Evolutionary conservation across 2,888 invertebrate genomes (phyloP).

Genomic region (Drosophila differens): DNA sequence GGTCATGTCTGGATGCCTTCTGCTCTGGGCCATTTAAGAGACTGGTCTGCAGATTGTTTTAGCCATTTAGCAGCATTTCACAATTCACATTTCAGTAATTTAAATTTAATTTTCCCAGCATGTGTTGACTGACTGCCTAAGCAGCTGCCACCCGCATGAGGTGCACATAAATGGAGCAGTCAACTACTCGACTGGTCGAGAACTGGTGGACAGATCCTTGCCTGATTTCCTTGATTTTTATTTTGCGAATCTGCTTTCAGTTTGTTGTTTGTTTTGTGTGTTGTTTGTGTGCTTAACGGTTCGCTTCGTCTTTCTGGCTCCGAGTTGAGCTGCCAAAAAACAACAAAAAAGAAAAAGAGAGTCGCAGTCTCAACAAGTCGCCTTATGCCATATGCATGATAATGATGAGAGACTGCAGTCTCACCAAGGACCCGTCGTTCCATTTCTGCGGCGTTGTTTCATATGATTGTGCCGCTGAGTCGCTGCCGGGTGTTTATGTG

Average conservation of each 20-base stretch:
- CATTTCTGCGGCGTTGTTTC: conserved; percentile 65
- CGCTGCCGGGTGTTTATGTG: conserved; percentile 83
- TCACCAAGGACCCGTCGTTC: conserved; percentile 38
- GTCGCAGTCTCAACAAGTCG: conserved; percentile 75
- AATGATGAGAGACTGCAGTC: conserved; percentile 61
- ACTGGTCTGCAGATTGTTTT: conserved; percentile 60
- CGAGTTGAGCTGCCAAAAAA: conserved; percentile 35
- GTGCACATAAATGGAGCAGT: conserved; percentile 21
- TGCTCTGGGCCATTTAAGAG: conserved; percentile 41
- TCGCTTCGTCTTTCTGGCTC: conserved; percentile 9
- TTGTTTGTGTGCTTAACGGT: conserved; percentile 14
- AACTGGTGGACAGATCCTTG: conserved; percentile 2
- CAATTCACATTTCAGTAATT: conserved; percentile 61
- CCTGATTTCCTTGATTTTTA: conserved; percentile 38
- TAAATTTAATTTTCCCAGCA: conserved; percentile 74
- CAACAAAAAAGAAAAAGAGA: conserved; percentile 9
- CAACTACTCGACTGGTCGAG: conserved; percentile 1
- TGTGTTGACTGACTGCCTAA: conserved; percentile 61
- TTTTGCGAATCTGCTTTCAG: conserved; percentile 45
- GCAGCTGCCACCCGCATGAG: conserved; percentile 59
- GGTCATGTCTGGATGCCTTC: conserved; percentile 20
- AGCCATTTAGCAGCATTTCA: conserved; percentile 68
- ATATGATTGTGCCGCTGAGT: conserved; percentile 69
- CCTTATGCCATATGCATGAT: conserved; percentile 81
- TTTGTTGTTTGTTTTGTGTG: conserved; percentile 33